Evolutionary conservation across 2,888 invertebrate genomes (phyloP).

Genomic region (Geotrupes spiniger): DNA sequence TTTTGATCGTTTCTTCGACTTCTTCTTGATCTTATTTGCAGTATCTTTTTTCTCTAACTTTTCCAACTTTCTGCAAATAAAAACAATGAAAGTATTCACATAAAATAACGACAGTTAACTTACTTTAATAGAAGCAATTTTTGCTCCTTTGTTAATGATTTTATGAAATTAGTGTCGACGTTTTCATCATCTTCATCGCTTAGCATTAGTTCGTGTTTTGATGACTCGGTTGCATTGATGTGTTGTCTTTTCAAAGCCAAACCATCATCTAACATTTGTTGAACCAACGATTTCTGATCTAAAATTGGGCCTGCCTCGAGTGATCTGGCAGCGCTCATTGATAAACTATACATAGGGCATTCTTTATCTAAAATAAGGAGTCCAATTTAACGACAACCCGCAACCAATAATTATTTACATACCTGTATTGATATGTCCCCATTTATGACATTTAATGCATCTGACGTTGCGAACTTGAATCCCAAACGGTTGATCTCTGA

Average conservation of each 20-base stretch:
- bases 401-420: conserved; percentile 13
- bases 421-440: conserved; percentile 98
- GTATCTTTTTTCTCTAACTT: conserved; percentile 57
- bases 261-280: conserved; percentile 91
- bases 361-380: conserved; percentile 86
- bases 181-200: conserved; percentile 54
- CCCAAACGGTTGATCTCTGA: conserved; percentile 97
- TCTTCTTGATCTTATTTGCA: conserved; percentile 28
- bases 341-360: conserved; percentile 88
- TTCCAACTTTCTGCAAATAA: conserved; percentile 60
- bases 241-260: conserved; percentile 81
- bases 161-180: conserved; percentile 77
- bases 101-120: conserved; percentile 26
- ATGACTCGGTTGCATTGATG: conserved; percentile 53
- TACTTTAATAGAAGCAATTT: conserved; percentile 88
- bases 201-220: conserved; percentile 62
- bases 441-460: conserved; percentile 98
- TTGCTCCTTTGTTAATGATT: conserved; percentile 80
- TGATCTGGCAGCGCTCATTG: conserved; percentile 78
- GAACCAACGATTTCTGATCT: conserved; percentile 72
- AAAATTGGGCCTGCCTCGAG: conserved; percentile 65
- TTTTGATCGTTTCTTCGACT: conserved; percentile 2
- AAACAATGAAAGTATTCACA: conserved; percentile 15
- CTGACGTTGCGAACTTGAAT: conserved; percentile 96
- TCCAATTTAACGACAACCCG: not conserved